Evolutionary conservation across 2,113 vertebrate genomes (phyloP).

Genomic region (Odocoileus virginianus): DNA sequence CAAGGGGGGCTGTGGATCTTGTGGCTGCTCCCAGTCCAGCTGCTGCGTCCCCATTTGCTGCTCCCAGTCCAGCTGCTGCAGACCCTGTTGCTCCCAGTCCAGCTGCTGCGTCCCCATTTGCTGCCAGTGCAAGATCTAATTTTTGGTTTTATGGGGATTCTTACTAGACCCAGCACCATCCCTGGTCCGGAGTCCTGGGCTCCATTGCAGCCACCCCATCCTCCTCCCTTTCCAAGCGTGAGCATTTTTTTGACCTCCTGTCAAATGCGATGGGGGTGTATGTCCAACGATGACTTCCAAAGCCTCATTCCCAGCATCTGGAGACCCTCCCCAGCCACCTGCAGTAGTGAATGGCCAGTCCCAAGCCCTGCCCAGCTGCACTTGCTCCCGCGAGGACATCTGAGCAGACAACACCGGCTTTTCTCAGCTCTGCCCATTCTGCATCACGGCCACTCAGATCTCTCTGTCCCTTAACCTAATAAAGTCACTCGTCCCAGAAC

Average conservation of each 20-base stretch:
- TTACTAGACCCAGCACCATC: not conserved
- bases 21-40: too few relatives aligned
- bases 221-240: not conserved
- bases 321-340: not conserved
- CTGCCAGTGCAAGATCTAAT: slow-evolving; percentile 11
- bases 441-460: not conserved
- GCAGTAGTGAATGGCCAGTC: not conserved
- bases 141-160: not conserved
- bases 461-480: not conserved
- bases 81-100: not conserved
- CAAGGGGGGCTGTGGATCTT: too few relatives aligned
- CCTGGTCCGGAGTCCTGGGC: not conserved
- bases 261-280: not conserved
- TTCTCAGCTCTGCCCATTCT: not conserved
- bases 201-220: not conserved
- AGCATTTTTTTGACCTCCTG: not conserved
- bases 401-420: not conserved
- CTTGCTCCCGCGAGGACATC: not conserved
- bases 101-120: not conserved
- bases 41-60: too few relatives aligned
- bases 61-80: not conserved
- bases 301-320: not conserved
- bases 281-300: too few relatives aligned
- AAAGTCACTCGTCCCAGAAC: not conserved
- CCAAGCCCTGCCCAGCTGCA: not conserved